Evolutionary conservation across 2,113 vertebrate species (phyloP), one percentile per base, ranked within the genome.

Genomic region (Mungos mungo): DNA sequence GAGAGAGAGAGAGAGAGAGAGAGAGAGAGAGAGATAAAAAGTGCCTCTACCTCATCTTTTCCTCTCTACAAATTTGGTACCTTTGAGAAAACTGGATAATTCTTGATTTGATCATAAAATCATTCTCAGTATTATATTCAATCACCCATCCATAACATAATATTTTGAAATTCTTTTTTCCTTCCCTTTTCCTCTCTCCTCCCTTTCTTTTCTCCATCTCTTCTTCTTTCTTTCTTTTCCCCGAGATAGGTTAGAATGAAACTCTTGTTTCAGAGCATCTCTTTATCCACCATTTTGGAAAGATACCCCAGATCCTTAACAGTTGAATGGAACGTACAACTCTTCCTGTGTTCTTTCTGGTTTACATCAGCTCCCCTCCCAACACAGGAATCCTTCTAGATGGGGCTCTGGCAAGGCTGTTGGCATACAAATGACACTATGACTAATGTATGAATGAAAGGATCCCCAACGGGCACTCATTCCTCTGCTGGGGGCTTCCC

Each of bases 31-130:
- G 3, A 68, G 7, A 29, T 3, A 25, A 1, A 7, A 27, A 81
- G 15, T n/a, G 4, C n/a, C 3, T 77, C 47, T 74, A 6, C 68
- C 27, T 93, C 19, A 25, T 80, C 85, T 38, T 33, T 54, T 76
- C n/a, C 7, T 45, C 47, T 21, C 7, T 91, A 27, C 10, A 92
- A 74, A 80, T 54, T 50, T 35, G 33, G 0, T 38, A 57, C 82
- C 65, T 95, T 93, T 65, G 81, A 60, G 57, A 85, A 95, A 96
- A 72, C 50, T 88, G 47, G 27, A 9, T 93, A 84, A 88, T 94
- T 88, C 47, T 84, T 93, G 33, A 21, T 65, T 94, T 95, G n/a
- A 50, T 71, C 3, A 52, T 8, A 14, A 76, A 35, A 52, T 88
- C 18, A 63, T 84, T 88, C 81, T 84, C 16, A 77, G 0, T 77